Conservation (phyloP, 2,797 vertebrate genomes). For the Typhlichthys eigenmanni region DNA sequence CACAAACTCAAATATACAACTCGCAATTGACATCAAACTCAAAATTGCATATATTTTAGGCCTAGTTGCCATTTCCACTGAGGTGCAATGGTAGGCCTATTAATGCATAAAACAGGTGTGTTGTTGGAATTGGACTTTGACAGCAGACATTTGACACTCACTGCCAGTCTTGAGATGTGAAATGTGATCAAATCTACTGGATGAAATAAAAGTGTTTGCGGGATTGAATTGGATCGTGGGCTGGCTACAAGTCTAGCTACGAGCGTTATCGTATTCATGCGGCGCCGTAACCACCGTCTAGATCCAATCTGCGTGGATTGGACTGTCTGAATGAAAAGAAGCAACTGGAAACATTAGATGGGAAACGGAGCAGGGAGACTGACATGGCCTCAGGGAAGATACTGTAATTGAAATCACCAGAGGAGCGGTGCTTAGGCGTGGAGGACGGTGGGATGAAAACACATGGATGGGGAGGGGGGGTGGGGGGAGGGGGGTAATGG, state of each 20-base stretch:
- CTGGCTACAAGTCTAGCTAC: constrained; percentile 28
- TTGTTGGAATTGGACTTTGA: too few species aligned
- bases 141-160: too few species aligned
- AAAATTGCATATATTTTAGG: too few species aligned
- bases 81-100: too few species aligned
- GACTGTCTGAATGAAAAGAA: constrained; percentile 30
- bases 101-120: too few species aligned
- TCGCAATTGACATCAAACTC: too few species aligned
- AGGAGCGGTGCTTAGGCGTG: constrained; percentile 14
- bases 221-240: constrained; percentile 9
- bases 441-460: constrained; percentile 29
- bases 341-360: constrained; percentile 39
- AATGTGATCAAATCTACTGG: constrained; percentile 21
- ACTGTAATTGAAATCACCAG: constrained; percentile 65
- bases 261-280: constrained; percentile 34
- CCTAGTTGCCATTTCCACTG: too few species aligned
- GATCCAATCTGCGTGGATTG: constrained; percentile 33
- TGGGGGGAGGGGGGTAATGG: constrained; percentile 7
- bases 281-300: constrained; percentile 21
- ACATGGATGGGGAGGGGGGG: constrained; percentile 29
- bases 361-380: constrained; percentile 51
- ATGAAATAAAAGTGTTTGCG: not conserved
- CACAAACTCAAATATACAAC: too few species aligned
- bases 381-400: constrained; percentile 58
- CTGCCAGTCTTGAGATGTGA: too few species aligned